phyloP scores from a whole-genome alignment of 2,113 vertebrate genomes.

The Nothoprocta perdicaria region DNA sequence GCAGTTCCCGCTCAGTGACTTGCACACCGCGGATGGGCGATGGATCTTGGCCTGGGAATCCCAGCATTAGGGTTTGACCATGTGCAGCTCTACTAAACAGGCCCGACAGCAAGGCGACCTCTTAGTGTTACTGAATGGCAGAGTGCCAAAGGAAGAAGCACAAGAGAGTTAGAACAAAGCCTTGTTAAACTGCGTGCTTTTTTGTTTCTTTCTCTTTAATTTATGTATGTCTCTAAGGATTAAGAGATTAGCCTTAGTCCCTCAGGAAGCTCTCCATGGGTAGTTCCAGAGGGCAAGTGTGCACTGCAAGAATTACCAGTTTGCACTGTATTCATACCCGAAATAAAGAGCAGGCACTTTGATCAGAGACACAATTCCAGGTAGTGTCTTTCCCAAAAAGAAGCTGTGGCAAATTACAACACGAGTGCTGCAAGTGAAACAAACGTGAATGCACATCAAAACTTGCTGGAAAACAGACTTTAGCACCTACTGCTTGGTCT shows the following conservation, averaged over 20 bases:
- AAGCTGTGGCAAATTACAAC: conserved; percentile 33
- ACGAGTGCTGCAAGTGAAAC: not conserved
- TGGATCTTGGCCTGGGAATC: not conserved
- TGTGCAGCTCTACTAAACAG: accelerated
- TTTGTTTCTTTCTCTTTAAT: not conserved
- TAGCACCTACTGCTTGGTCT: not conserved
- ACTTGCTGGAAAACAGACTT: conserved; percentile 7
- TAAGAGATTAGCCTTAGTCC: not conserved
- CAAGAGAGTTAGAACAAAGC: not conserved
- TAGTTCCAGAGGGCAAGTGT: not conserved
- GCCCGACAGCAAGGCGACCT: not conserved
- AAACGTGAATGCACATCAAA: not conserved
- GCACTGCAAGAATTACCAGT: not conserved
- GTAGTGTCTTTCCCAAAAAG: not conserved
- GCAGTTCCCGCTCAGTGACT: not conserved
- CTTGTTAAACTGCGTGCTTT: not conserved
- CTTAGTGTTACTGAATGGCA: not conserved
- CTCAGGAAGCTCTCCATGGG: not conserved
- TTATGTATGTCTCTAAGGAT: not conserved
- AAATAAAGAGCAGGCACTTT: not conserved
- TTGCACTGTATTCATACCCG: not conserved
- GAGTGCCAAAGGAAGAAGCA: not conserved
- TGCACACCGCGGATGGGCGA: not conserved
- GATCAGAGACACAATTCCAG: not conserved
- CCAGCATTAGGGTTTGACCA: not conserved